phyloP scores from a whole-genome alignment of 2,797 vertebrate genomes.

The Serranus cabrilla region DNA sequence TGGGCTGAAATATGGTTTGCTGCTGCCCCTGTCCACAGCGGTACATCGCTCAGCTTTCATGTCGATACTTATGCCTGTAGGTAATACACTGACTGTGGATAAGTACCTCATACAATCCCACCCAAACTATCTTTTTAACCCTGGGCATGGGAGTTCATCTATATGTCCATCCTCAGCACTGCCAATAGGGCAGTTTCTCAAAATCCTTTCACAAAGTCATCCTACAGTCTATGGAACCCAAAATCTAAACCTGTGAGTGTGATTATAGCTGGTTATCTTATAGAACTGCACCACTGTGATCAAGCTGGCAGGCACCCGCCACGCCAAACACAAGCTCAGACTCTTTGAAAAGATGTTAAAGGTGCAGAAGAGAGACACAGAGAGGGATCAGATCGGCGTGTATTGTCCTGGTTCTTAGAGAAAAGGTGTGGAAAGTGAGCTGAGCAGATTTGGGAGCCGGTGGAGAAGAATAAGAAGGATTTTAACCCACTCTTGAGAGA shows the following conservation, averaged over 20 bases:
- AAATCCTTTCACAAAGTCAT: background rate
- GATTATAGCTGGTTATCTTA: background rate
- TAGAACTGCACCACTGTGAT: slow-evolving; percentile 2
- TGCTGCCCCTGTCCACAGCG: too few relatives aligned
- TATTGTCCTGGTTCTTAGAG: slow-evolving; percentile 21
- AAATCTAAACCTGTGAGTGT: slow-evolving; percentile 2
- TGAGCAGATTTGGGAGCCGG: slow-evolving; percentile 44
- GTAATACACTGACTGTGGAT: too few relatives aligned
- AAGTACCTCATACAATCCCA: too few relatives aligned
- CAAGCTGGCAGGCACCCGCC: background rate
- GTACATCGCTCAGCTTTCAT: too few relatives aligned
- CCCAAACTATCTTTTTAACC: too few relatives aligned
- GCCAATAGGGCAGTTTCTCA: background rate
- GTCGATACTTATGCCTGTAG: too few relatives aligned
- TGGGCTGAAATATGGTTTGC: too few relatives aligned
- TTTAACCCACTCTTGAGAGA: slow-evolving; percentile 16
- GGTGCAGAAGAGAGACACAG: background rate
- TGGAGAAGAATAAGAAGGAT: slow-evolving; percentile 17
- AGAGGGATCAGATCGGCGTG: slow-evolving; percentile 20
- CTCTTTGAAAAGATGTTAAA: slow-evolving; percentile 11
- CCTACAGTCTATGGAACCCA: background rate
- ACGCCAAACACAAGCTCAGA: slow-evolving; percentile 2
- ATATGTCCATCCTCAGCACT: background rate
- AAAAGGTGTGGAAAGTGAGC: slow-evolving; percentile 30
- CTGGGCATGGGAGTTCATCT: background rate